Evolutionary conservation across 2,888 invertebrate species (phyloP).

Genomic region (Phyllotreta striolata): DNA sequence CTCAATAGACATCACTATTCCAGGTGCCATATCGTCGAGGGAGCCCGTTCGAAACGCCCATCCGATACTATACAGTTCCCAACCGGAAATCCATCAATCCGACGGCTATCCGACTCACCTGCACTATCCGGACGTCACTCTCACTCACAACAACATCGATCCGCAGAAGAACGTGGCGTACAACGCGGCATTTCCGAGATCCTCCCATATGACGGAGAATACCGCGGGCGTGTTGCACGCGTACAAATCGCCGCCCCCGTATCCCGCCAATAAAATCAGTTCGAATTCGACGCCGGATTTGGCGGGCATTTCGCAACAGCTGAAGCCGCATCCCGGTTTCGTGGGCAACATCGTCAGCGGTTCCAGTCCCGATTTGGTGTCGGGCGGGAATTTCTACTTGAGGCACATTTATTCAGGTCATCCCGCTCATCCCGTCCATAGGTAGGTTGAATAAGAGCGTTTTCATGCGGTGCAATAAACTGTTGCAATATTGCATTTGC

Average conservation of each 20-base stretch:
- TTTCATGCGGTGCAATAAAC: too few relatives aligned
- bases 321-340: conserved; percentile 55
- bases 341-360: conserved; percentile 70
- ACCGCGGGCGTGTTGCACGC: conserved; percentile 72
- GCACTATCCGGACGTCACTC: conserved; percentile 75
- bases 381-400: conserved; percentile 72
- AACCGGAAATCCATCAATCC: conserved; percentile 76
- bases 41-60: conserved; percentile 48
- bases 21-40: conserved; percentile 56
- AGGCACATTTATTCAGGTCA: conserved; percentile 54
- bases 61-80: conserved; percentile 71
- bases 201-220: conserved; percentile 58
- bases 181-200: conserved; percentile 48
- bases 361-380: conserved; percentile 81
- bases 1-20: background rate
- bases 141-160: conserved; percentile 66
- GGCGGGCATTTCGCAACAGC: conserved; percentile 72
- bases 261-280: conserved; percentile 78
- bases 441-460: conserved; percentile 39
- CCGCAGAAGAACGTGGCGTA: conserved; percentile 51
- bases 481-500: too few relatives aligned
- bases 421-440: conserved; percentile 54
- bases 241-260: conserved; percentile 86
- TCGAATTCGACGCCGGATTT: conserved; percentile 87
- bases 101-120: conserved; percentile 57